These are phyloP conservation scores for Laticauda laticaudata DNA, from an alignment of 2,113 vertebrate species.

Conservation along the genomic window DNA sequence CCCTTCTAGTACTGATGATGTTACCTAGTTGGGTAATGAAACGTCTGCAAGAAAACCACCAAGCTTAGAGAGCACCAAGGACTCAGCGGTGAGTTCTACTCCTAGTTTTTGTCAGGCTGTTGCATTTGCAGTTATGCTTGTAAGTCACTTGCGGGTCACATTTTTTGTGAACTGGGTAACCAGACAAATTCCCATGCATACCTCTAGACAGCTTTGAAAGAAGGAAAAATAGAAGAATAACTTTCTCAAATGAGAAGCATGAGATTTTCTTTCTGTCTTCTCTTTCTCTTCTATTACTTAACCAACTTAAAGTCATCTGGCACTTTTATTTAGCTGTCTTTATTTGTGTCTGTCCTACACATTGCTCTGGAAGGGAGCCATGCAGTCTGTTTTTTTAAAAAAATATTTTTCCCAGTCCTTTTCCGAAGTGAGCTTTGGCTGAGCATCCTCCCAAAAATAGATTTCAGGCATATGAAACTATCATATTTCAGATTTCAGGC, in stretches of 20 bases:
- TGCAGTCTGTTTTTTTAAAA: not conserved
- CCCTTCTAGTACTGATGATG: too few species aligned
- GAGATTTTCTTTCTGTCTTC: not conserved
- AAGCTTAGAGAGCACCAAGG: too few species aligned
- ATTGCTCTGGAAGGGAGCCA: not conserved
- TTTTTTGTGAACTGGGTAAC: too few species aligned
- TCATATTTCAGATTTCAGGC: too few species aligned
- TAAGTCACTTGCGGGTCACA: too few species aligned
- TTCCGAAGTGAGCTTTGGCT: not conserved
- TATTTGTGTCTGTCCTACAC: not conserved
- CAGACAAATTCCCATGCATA: not conserved
- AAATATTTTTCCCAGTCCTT: not conserved
- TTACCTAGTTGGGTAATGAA: too few species aligned
- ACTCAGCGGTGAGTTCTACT: too few species aligned
- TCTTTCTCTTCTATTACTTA: not conserved
- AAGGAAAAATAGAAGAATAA: not conserved
- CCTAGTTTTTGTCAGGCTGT: too few species aligned
- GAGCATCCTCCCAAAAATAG: not conserved
- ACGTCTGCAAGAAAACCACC: too few species aligned
- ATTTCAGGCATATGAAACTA: not conserved
- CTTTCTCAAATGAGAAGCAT: not conserved
- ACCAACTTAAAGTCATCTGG: not conserved
- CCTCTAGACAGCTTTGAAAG: not conserved
- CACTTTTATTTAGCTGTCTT: not conserved
- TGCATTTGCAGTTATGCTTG: too few species aligned